Conservation (phyloP, 2,113 vertebrate genomes). For the Oxyura jamaicensis region DNA sequence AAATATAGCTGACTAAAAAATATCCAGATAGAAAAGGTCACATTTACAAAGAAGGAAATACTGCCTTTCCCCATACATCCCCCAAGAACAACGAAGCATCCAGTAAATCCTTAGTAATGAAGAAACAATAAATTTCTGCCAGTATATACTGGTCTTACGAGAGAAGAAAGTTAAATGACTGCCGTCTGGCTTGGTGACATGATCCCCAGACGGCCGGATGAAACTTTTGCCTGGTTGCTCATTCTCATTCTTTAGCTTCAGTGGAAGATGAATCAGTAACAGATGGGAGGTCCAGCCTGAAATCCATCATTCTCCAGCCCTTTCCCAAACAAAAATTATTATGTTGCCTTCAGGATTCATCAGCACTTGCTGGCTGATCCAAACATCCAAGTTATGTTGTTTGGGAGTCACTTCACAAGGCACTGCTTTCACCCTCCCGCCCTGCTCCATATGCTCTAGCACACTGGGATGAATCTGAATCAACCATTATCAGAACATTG, state of each 20-base stretch:
- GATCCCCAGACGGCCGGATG: conserved; percentile 8
- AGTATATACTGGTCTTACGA: neutral
- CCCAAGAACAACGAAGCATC: neutral
- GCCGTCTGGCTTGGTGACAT: conserved; percentile 40
- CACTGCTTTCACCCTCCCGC: fast-evolving
- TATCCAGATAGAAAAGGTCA: conserved; percentile 55
- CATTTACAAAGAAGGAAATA: conserved; percentile 58
- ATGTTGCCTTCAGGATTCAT: neutral
- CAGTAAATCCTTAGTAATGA: conserved; percentile 57
- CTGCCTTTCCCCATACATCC: neutral
- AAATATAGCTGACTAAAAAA: conserved; percentile 25
- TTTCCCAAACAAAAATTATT: neutral
- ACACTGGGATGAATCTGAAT: neutral
- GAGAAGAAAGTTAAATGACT: conserved; percentile 52
- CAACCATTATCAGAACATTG: neutral
- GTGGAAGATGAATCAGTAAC: conserved; percentile 14
- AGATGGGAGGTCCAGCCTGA: conserved; percentile 32
- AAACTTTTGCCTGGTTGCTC: neutral
- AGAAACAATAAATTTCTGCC: conserved; percentile 61
- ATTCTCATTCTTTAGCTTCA: conserved; percentile 29
- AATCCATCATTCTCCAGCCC: conserved; percentile 14
- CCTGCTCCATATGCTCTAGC: neutral
- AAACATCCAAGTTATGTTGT: neutral
- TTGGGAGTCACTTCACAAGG: neutral
- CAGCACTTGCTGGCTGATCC: neutral